Base-by-base conservation (phyloP, 2,797 vertebrate species). In the Lacerta viridis region DNA sequence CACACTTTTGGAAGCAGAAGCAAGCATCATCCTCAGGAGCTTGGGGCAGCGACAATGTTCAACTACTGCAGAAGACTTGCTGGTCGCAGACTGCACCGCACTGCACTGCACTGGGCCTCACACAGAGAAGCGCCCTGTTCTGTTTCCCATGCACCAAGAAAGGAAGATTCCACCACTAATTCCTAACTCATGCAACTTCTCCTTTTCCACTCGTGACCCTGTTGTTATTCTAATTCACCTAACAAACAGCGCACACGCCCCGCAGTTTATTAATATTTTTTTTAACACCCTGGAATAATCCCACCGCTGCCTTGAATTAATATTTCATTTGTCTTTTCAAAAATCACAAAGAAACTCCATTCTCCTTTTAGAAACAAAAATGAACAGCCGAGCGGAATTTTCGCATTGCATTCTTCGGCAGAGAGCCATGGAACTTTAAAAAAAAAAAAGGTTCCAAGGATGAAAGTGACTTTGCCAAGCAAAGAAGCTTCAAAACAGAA, bases 381-480 rank as follows among this genome's bases (percentile, higher is more conserved):
- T 97, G 97, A 99, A 98, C 98, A 99, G 98, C 98, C 98, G 97
- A 96, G 96, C 92, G 94, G 96, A 96, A 95, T 96, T 97, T 97
- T 97, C 97, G 96, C 96, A 96, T 97, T 95, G 95, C 95, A 95
- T 94, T 96, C 95, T 97, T 98, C 97, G 98, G 98, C 98, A 98
- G 94, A 95, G 95, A 96, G 98, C 98, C 98, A 99, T 93, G 86
- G 94, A 97, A 98, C 98, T 99, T 95, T 95, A 87, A 96, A 96
- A 25, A 8, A 74, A 66, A 74, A 64, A 41, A 98, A 98, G 97
- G 98, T 99, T 98, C 98, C 97, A 98, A 98, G 97, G 98, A 98
- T 98, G 98, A 98, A 98, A 98, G 98, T 98, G 98, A 98, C 98
- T 98, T 98, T 99, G 98, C 98, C 98, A 98, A 97, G 97, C 93